Base-by-base conservation (phyloP, 2,113 vertebrate species). In the Tachuris rubrigastra region DNA sequence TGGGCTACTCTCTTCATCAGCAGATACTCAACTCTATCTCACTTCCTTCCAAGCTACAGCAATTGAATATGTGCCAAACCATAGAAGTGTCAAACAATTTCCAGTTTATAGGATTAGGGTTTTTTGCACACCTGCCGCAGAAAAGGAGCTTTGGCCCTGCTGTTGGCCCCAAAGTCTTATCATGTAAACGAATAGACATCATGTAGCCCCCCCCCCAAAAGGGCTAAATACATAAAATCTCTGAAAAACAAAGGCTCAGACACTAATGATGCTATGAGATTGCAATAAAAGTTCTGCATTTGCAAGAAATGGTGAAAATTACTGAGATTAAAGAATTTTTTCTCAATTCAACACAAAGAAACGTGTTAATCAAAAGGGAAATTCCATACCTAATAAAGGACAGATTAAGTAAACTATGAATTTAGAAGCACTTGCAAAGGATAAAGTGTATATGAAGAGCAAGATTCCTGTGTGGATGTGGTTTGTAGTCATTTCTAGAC, bases 261-360 rank as follows among this genome's bases (percentile, higher is more conserved):
- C 24, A 31, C 35, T 23, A 85, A 4, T 8, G 60, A 75, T 50
- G 23, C 41, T 30, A 33, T 4, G 35, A 20, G 35, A 79, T 7
- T 65, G 28, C 69, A 89, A 76, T 10, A 3, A 6, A 82, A 56
- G 14, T n/a, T 60, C 13, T 58, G 22, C 15, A 35, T 44, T 85
- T 73, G n/a, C 39, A 84, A 68, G 56, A 81, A 55, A 39, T 37
- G 30, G 41, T 62, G 39, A 76, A 87, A 91, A 91, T 23, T 22
- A 73, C 22, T 28, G 58, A 85, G 22, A 83, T 24, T 15, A 42
- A 82, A 73, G 21, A 49, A 1, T 27, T 84, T 56, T 52, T 93
- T 73, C 66, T 76, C 33, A 76, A 41, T 79, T 87, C n/a, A 85
- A 58, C 19, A 47, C 24, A 76, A 85, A 93, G 44, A 47, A 89